These are phyloP conservation scores for Anastatus disparis DNA, from an alignment of 1,140 invertebrate genomes.

Conservation along the genomic window DNA sequence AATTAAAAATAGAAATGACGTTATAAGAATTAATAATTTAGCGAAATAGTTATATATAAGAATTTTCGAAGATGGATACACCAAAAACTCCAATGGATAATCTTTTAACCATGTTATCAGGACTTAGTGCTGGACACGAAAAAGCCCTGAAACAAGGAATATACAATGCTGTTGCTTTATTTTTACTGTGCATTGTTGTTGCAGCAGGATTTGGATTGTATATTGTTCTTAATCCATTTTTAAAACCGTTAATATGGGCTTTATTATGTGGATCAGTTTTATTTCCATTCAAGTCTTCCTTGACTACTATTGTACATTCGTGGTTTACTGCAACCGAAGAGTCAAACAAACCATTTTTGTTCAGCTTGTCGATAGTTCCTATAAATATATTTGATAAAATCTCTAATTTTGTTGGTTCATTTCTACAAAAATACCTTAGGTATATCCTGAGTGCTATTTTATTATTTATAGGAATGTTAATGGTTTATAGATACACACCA, in stretches of 20 bases:
- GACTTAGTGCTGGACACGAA: slow-evolving; percentile 68
- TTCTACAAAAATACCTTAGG: slow-evolving; percentile 72
- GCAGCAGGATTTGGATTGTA: slow-evolving; percentile 83
- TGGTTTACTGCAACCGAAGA: slow-evolving; percentile 77
- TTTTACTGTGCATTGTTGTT: slow-evolving; percentile 74
- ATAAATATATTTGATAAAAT: slow-evolving; percentile 76
- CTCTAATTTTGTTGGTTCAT: slow-evolving; percentile 77
- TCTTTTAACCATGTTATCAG: slow-evolving; percentile 59
- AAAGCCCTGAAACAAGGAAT: slow-evolving; percentile 89
- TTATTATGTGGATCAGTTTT: slow-evolving; percentile 89
- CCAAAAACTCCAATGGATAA: slow-evolving; percentile 60
- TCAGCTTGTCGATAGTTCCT: slow-evolving; percentile 81
- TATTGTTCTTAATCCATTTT: slow-evolving; percentile 87
- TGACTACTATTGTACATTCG: slow-evolving; percentile 75
- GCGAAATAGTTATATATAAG: slow-evolving; percentile 1
- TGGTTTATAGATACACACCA: slow-evolving; percentile 69
- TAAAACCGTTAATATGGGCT: slow-evolving; percentile 93
- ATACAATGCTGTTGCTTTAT: slow-evolving; percentile 84
- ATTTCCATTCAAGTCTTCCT: slow-evolving; percentile 85
- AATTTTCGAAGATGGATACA: slow-evolving; percentile 48
- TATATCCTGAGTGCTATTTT: slow-evolving; percentile 62
- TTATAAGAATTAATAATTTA: background rate
- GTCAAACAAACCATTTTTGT: slow-evolving; percentile 70
- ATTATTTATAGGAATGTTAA: slow-evolving; percentile 50
- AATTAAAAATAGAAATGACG: slow-evolving; percentile 26